phyloP scores from a whole-genome alignment of 1,140 invertebrate genomes.

The Lethocerus indicus region DNA sequence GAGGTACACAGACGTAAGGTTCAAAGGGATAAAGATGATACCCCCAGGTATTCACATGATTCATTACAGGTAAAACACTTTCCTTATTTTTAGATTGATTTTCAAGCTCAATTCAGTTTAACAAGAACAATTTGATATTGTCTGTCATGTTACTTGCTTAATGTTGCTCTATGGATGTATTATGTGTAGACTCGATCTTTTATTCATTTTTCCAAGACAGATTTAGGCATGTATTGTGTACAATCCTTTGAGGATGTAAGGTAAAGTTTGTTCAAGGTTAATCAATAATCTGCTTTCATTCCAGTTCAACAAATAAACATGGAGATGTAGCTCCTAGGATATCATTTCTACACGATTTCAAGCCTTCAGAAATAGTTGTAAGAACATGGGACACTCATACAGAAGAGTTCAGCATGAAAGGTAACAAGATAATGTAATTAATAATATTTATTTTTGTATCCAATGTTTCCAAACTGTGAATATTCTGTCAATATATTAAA shows the following conservation, averaged over 20 bases:
- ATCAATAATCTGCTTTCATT: slow-evolving; percentile 20
- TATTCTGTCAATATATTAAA: no score
- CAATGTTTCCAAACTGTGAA: no score
- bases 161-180: no score
- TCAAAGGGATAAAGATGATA: slow-evolving; percentile 96
- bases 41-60: slow-evolving; percentile 92
- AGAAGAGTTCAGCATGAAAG: slow-evolving; percentile 44
- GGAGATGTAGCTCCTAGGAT: slow-evolving; percentile 45
- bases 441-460: background rate
- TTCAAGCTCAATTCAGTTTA: no score
- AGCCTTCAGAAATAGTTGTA: slow-evolving; percentile 63
- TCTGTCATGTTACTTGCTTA: no score
- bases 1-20: slow-evolving; percentile 83
- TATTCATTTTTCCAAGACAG: no score
- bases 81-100: no score
- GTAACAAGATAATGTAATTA: slow-evolving; percentile 18
- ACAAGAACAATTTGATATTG: no score
- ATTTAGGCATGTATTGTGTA: no score
- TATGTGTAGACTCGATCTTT: no score
- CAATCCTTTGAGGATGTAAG: no score
- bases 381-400: slow-evolving; percentile 63
- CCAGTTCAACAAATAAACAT: slow-evolving; percentile 35
- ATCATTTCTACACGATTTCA: slow-evolving; percentile 83
- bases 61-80: slow-evolving; percentile 83
- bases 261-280: no score